Percentiles rank a stretch among this genome's conserved stretches.
Conservation (phyloP, 2,113 vertebrate genomes). For the Burhinus bistriatus region DNA sequence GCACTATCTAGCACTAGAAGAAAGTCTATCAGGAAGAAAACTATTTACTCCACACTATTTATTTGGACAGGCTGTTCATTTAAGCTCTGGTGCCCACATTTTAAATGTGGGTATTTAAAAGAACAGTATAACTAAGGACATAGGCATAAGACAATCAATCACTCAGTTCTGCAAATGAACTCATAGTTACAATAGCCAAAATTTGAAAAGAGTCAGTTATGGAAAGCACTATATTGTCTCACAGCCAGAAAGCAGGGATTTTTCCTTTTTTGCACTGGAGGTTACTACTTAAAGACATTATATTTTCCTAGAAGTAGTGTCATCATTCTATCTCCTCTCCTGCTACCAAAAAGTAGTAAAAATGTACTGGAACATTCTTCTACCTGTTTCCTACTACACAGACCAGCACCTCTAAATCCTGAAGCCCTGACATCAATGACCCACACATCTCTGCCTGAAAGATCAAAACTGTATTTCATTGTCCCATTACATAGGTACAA, state of each 20-base stretch:
- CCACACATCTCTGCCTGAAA: neutral
- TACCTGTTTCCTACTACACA: neutral
- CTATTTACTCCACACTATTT: neutral
- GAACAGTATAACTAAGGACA: accelerated
- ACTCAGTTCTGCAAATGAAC: neutral
- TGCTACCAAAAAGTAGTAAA: neutral
- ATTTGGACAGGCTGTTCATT: neutral
- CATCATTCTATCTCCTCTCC: neutral
- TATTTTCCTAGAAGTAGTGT: neutral
- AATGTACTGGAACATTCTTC: neutral
- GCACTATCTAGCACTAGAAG: neutral
- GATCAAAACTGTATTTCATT: neutral
- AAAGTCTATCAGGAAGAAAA: neutral
- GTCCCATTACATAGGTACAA: neutral
- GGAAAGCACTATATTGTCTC: neutral
- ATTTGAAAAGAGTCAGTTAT: neutral
- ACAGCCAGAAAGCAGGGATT: neutral
- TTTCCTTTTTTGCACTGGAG: neutral
- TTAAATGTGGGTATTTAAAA: neutral
- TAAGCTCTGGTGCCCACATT: neutral
- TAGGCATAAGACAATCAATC: neutral
- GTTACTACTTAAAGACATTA: neutral
- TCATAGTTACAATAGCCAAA: neutral
- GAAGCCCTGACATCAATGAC: neutral
- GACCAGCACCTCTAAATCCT: neutral